These are phyloP conservation scores for Bombus waltoni DNA, from an alignment of 1,140 invertebrate genomes.

Conservation along the genomic window DNA sequence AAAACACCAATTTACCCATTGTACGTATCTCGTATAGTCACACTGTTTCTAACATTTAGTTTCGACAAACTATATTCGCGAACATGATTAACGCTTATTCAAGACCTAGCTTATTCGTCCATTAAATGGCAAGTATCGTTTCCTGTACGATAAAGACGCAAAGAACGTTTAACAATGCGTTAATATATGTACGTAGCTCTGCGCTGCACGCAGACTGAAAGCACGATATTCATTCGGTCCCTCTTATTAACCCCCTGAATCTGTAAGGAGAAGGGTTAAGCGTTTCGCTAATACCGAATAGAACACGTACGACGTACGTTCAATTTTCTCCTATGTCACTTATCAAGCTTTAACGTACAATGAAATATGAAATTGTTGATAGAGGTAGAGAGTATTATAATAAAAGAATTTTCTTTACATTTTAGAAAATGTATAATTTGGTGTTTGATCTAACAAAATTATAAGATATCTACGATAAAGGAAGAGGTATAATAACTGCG, in stretches of 20 bases:
- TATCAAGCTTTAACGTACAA: neutral
- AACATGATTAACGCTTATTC: constrained; percentile 42
- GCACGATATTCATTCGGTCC: constrained; percentile 55
- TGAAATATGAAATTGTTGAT: neutral
- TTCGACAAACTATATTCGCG: neutral
- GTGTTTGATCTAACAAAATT: neutral
- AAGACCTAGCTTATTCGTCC: neutral
- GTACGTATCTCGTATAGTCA: neutral
- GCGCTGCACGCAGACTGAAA: constrained; percentile 51
- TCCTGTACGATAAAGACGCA: neutral
- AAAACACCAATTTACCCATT: constrained; percentile 42
- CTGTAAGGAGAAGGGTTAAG: constrained; percentile 59
- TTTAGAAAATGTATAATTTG: neutral
- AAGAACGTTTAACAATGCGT: constrained; percentile 6
- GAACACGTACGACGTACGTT: constrained; percentile 1
- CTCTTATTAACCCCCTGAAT: constrained; percentile 64
- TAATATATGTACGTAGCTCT: constrained; percentile 13
- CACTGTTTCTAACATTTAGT: constrained; percentile 13
- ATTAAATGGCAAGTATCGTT: neutral
- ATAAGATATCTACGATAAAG: neutral
- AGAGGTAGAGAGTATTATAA: neutral
- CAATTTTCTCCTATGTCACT: constrained; percentile 5
- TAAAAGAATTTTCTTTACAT: neutral
- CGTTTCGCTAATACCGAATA: constrained; percentile 37
- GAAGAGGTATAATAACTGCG: no score